A percentile compares a stretch with the other conserved stretches of the same genome.
Conservation (phyloP, 2,888 invertebrate genomes). For the Agrenia bidenticulata region DNA sequence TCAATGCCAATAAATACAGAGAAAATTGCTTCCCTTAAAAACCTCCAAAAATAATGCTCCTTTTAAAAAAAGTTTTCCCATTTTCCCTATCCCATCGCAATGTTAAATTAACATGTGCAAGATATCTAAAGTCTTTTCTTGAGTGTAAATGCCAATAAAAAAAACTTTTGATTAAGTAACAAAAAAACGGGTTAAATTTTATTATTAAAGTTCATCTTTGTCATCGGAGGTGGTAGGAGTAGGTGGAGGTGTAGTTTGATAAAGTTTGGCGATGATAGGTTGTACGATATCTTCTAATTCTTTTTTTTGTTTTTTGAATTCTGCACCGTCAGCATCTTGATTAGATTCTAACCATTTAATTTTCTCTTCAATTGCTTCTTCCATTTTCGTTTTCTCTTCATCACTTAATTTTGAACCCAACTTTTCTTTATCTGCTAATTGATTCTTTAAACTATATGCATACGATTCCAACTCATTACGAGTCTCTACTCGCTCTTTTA, state of each 20-base stretch:
- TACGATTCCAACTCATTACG: constrained; percentile 96
- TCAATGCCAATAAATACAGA: no score
- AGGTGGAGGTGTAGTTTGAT: constrained; percentile 54
- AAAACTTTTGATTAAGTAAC: no score
- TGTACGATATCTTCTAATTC: constrained; percentile 91
- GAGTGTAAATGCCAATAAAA: no score
- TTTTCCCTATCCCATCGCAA: no score
- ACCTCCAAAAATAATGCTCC: no score
- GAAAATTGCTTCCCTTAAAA: no score
- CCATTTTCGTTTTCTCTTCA: constrained; percentile 49
- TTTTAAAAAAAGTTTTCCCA: no score
- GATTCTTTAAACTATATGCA: constrained; percentile 96
- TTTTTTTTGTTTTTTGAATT: constrained; percentile 91
- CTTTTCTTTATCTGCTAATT: constrained; percentile 81
- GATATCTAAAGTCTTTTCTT: no score
- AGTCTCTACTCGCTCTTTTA: constrained; percentile 92
- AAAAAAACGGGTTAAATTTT: no score
- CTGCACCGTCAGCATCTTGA: constrained; percentile 86
- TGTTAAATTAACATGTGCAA: no score
- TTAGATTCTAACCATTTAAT: constrained; percentile 98
- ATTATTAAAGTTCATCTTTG: no score
- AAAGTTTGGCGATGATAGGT: constrained; percentile 95
- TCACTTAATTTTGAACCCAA: constrained; percentile 60
- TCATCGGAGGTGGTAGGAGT: no score
- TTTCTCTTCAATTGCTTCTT: constrained; percentile 85